A percentile compares a stretch with the other conserved stretches of the same genome.
phyloP scores from a whole-genome alignment of 35 echinoderm and acorn worm species.

The Ophioderma brevispina region DNA sequence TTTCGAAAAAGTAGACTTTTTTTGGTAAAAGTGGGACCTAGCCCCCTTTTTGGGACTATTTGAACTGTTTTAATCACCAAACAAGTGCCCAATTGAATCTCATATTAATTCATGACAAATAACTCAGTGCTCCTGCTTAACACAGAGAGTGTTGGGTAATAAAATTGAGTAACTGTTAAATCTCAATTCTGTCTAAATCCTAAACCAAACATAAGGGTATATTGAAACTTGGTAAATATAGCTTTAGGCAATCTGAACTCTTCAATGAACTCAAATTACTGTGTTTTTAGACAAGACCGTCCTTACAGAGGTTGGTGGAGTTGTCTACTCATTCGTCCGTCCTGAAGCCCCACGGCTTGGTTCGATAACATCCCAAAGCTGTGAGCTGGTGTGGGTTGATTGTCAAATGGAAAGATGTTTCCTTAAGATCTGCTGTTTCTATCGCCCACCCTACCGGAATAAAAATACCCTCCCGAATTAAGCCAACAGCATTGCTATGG shows the following conservation, averaged over 20 bases:
- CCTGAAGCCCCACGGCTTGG: neutral
- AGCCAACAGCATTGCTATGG: neutral
- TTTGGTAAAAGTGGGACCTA: too few species aligned
- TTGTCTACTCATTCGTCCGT: neutral
- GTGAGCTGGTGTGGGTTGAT: neutral
- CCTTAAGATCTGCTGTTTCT: neutral
- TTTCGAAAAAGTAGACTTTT: too few species aligned
- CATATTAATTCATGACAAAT: too few species aligned
- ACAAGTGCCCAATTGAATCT: too few species aligned
- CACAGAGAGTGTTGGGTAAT: neutral
- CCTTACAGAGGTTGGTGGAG: neutral
- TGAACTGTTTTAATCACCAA: too few species aligned
- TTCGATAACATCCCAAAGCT: neutral
- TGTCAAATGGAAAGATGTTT: neutral
- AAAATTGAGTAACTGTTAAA: neutral
- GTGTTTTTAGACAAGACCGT: neutral
- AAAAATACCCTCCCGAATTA: neutral
- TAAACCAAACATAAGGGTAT: conserved; percentile 1
- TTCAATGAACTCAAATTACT: neutral
- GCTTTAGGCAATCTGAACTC: neutral
- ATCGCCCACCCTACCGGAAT: neutral
- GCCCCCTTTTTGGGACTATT: too few species aligned
- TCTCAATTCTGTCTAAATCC: neutral
- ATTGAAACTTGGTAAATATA: neutral
- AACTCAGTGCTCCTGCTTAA: neutral